Conservation (phyloP, 2,113 vertebrate genomes). For the Phocoena sinus region DNA sequence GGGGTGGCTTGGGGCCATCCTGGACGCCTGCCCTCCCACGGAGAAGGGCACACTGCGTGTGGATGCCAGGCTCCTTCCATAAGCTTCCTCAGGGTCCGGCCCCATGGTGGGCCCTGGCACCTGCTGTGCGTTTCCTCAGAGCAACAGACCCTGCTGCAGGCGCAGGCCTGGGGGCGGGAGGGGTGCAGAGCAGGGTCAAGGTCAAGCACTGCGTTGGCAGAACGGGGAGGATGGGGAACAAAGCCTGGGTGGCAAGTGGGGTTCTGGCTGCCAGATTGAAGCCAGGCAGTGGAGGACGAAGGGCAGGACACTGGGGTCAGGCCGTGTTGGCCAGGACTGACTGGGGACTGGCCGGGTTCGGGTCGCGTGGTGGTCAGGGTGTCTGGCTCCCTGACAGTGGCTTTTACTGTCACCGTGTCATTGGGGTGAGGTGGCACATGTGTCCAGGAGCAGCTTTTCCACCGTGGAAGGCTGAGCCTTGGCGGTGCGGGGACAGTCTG, state of each 20-base stretch:
- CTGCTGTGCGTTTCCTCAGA: not conserved
- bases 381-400: not conserved
- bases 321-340: not conserved
- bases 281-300: not conserved
- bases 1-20: not conserved
- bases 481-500: accelerated
- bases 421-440: not conserved
- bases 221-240: not conserved
- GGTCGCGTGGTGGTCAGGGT: accelerated
- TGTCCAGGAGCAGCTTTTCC: not conserved
- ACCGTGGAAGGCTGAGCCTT: not conserved
- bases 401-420: accelerated
- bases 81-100: not conserved
- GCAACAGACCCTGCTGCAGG: not conserved
- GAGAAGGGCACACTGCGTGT: not conserved
- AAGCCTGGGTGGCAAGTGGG: not conserved
- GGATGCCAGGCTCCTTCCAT: not conserved
- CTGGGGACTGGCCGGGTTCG: not conserved
- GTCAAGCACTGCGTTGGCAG: not conserved
- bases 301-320: not conserved
- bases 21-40: not conserved
- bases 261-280: not conserved
- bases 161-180: not conserved
- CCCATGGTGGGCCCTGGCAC: not conserved
- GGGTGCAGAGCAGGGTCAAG: not conserved